A percentile compares a stretch with the other conserved stretches of the same genome.
phyloP scores from a whole-genome alignment of 2,888 invertebrate genomes.

The Deroplatys truncata region DNA sequence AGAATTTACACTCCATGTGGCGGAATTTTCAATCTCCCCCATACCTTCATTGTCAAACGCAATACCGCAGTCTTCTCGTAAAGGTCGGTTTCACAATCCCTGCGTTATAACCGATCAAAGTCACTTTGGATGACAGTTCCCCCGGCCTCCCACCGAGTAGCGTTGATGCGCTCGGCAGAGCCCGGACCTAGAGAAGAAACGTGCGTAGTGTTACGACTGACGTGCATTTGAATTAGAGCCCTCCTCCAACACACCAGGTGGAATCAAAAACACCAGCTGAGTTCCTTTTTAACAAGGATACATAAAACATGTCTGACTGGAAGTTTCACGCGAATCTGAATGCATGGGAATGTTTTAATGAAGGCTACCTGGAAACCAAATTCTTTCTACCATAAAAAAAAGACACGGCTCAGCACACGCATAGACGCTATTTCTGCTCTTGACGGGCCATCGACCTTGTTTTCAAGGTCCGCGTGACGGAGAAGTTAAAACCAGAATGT shows the following conservation, averaged over 20 bases:
- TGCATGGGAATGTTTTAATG: neutral
- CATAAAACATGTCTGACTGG: neutral
- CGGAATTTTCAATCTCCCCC: too few relatives aligned
- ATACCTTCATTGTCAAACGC: too few relatives aligned
- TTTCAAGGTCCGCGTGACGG: neutral
- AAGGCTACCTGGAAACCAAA: neutral
- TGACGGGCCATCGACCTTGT: neutral
- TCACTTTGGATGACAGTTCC: neutral
- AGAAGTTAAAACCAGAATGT: neutral
- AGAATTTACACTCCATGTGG: too few relatives aligned
- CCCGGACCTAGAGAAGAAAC: neutral
- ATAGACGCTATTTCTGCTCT: neutral
- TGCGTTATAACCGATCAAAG: neutral
- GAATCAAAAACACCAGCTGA: neutral
- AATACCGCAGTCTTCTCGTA: too few relatives aligned
- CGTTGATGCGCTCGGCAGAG: neutral
- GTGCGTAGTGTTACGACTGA: neutral
- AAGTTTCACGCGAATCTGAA: neutral
- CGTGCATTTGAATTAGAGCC: neutral
- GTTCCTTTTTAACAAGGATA: neutral
- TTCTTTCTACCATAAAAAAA: neutral
- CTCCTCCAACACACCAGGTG: neutral
- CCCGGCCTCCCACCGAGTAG: neutral
- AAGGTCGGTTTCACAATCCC: too few relatives aligned
- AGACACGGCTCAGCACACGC: neutral